Evolutionary conservation across 2,113 vertebrate genomes (phyloP).

Genomic region (Triplophysa dalaica): DNA sequence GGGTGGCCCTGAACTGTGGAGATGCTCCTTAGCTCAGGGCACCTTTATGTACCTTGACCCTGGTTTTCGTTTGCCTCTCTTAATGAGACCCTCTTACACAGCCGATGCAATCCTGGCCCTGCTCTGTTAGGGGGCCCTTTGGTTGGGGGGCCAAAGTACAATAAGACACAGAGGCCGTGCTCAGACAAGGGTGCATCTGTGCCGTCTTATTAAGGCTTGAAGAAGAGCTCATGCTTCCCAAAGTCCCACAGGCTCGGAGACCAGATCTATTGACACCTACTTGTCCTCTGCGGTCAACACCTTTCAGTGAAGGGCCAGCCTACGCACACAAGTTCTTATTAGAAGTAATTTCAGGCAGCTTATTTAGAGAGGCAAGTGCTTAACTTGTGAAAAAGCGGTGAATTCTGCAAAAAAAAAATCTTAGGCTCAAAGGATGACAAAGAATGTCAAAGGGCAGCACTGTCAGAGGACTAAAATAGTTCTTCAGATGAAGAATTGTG

Average conservation of each 20-base stretch:
- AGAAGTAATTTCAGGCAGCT: conserved; percentile 65
- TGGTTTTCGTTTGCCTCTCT: conserved; percentile 91
- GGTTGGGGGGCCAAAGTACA: conserved; percentile 74
- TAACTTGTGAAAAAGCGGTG: conserved; percentile 60
- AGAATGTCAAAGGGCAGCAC: conserved; percentile 57
- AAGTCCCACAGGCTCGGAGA: conserved; percentile 64
- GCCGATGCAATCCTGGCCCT: conserved; percentile 66
- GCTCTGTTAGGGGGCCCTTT: conserved; percentile 63
- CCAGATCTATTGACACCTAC: conserved; percentile 77
- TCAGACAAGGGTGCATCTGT: conserved; percentile 78
- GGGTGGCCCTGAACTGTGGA: conserved; percentile 69
- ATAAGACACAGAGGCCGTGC: conserved; percentile 68
- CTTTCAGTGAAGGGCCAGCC: conserved; percentile 62
- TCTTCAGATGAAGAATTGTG: conserved; percentile 51
- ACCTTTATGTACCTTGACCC: conserved; percentile 99
- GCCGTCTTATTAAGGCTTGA: conserved; percentile 74
- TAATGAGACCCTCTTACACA: conserved; percentile 88
- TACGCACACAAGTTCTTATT: conserved; percentile 65
- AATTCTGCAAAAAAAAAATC: conserved; percentile 52
- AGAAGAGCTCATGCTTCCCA: conserved; percentile 72
- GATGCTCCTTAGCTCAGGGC: conserved; percentile 87
- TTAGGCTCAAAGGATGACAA: conserved; percentile 57
- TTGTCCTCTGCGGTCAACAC: conserved; percentile 75
- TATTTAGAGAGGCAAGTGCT: conserved; percentile 68
- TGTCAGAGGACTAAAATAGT: conserved; percentile 44